Evolutionary conservation across 92 coral and sea anemone genomes (phyloP), one percentile per base, ranked within the genome.

Genomic region (Palythoa heliodiscus): DNA sequence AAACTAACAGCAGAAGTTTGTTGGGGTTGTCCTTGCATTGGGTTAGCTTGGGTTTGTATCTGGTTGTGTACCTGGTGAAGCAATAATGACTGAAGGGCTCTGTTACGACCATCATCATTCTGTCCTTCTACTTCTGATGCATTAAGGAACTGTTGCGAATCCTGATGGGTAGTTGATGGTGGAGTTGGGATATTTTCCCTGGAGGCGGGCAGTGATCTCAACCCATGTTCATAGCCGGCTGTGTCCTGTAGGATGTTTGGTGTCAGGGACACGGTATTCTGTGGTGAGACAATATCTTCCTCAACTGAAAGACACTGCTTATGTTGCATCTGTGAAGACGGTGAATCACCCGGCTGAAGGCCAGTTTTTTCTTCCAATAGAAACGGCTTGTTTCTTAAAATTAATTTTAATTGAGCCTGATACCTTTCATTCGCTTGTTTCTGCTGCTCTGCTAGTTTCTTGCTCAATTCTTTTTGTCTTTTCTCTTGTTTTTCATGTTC

Each of bases 401-500:
- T 82, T 22, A 64, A 14, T 67, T 87, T 87, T 71, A 87, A 85
- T 54, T 93, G 94, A 16, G 75, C 76, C 73, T 89, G 88, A 82
- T 91, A 92, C 25, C 87, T 89, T 43, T 82, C 89, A 24, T 89
- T 92, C 10, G 89, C 90, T 15, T 71, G 82, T 60, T 82, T 85
- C 70, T 79, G 82, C 52, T 90, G 95, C 25, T 83, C 91, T 68
- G 88, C 84, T 9, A 93, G 76, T 66, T 78, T 82, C 43, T 84
- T 89, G 4, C 90, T 88, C 52, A 93, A 83, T 47, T 91, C 88
- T 35, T 92, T 82, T 7, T 91, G 93, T 16, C 90, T 75, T 22
- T 82, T 76, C 17, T 89, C 93, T 52, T 93, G 97, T 68, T 85
- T 93, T 29, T 93, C 93, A 48, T 90, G 93, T 70, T 86, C 83